Evolutionary conservation across 2,888 invertebrate species (phyloP), one percentile per base, ranked within the genome.

Genomic region (Caenorhabditis doughertyi): DNA sequence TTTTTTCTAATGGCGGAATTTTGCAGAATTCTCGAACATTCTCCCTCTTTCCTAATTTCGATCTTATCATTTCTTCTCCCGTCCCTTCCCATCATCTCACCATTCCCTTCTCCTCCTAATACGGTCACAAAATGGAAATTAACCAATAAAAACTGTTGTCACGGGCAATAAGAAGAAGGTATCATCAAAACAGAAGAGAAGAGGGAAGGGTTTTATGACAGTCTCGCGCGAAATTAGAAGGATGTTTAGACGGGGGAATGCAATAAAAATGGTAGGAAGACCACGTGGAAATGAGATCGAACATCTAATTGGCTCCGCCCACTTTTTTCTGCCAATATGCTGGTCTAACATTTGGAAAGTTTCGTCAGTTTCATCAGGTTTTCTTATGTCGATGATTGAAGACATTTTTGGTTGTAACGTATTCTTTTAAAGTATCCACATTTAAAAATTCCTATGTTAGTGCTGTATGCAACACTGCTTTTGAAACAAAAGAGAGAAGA

Each of bases 221-320:
- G 44, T 18, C 2, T 5, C 18, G 44, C 44, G 44, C 18, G 44
- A n/a, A 13, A 3, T n/a, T 3, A 3, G 44, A 5, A 47, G 8
- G 35, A 35, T 35, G 35, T 7, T 18, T 4, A 18, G 3, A 29
- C 5, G 8, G 29, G 32, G 23, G 39, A 39, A 21, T 1, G 13
- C 11, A 42, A 25, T 23, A 29, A 23, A 39, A 21, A 8, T n/a
- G 29, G 9, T 9, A 21, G 27, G 18, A 32, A 51, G 18, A 55
- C 55, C 55, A 55, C 53, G 53, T 53, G 53, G 53, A 32, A 32
- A n/a, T n/a, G 2, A 53, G 51, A 21, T 51, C 67, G 67, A 53
- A 55, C 67, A 67, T 67, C 67, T 32, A 47, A 44, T 42, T 11
- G 44, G 58, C 58, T 16, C 21, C 47, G 70, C 70, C 49, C 35